Evolutionary conservation across 2,888 invertebrate genomes (phyloP), one percentile per base, ranked within the genome.

Genomic region (Luffia ferchaultella): DNA sequence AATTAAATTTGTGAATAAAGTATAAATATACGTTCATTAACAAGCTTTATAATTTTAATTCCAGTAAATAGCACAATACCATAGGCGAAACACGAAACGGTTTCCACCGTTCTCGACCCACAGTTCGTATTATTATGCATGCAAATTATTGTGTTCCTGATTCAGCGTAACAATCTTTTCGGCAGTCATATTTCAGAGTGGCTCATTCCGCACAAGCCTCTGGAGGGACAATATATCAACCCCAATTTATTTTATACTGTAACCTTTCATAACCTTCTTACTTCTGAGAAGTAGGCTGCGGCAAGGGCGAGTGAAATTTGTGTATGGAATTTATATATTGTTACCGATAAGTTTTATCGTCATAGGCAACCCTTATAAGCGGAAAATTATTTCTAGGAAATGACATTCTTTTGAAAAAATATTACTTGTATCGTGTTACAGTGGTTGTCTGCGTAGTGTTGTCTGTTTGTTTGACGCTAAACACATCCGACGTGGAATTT

Each of bases 161-260:
- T 57, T 58, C 55, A 52, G 49, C 54, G 56, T 57, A 59, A 60
- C 62, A 62, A 57, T 52, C 44, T 54, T 60, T 62, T 65, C 57
- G 59, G 57, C 58, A 60, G 62, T 66, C 62, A 68, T 73, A 68
- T 67, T 70, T 73, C 67, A 68, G 59, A 58, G 59, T 54, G 61
- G 57, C 67, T 70, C 68, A 70, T 70, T 70, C 67, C 63, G 62
- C 59, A 62, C 64, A 65, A 62, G 62, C 58, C 62, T 65, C 70
- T 65, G 55, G 61, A 50, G 71, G 69, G 69, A 70, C 67, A 65
- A 72, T 73, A 73, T 70, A 73, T 73, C 70, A 73, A 67, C 64
- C 67, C 61, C 61, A 72, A 75, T 74, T 73, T 75, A 73, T 75
- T 73, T 68, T 70, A 68, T 67, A 63, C 61, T 62, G 58, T 61